Evolutionary conservation across 2,797 vertebrate species (phyloP).

Genomic region (Rhynchotus rufescens): DNA sequence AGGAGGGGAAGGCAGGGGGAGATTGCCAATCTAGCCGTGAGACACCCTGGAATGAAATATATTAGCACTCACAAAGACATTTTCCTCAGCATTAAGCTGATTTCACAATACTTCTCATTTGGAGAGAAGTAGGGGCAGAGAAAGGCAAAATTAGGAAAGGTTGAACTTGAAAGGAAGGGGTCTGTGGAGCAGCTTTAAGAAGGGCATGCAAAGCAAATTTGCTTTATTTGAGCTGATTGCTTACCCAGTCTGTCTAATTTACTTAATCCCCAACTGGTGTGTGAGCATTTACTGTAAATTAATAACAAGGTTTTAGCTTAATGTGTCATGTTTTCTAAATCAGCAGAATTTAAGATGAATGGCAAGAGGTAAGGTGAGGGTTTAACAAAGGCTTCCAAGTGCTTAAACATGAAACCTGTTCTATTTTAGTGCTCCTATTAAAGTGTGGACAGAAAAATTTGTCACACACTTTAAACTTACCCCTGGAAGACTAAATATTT

Average conservation of each 20-base stretch:
- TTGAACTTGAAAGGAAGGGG: not conserved
- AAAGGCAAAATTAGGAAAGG: not conserved
- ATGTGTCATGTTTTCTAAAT: not conserved
- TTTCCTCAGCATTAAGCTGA: not conserved
- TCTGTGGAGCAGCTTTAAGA: not conserved
- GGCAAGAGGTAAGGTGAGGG: not conserved
- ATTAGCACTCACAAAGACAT: not conserved
- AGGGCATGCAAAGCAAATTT: not conserved
- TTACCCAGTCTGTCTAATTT: constrained; percentile 1
- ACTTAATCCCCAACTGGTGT: not conserved
- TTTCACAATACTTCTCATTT: not conserved
- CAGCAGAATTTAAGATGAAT: not conserved
- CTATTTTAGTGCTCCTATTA: not conserved
- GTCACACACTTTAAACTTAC: not conserved
- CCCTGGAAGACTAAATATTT: not conserved
- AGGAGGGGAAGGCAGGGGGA: not conserved
- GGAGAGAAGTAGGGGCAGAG: not conserved
- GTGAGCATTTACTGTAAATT: not conserved
- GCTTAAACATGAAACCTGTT: not conserved
- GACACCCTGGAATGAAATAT: not conserved
- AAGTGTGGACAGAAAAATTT: not conserved
- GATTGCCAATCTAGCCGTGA: not conserved
- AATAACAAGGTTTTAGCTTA: not conserved
- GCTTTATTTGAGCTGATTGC: not conserved
- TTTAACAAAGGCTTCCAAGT: not conserved